Percentiles rank a stretch among this genome's conserved stretches.
phyloP scores from a whole-genome alignment of 2,797 vertebrate genomes.

The Sitta carolinensis region DNA sequence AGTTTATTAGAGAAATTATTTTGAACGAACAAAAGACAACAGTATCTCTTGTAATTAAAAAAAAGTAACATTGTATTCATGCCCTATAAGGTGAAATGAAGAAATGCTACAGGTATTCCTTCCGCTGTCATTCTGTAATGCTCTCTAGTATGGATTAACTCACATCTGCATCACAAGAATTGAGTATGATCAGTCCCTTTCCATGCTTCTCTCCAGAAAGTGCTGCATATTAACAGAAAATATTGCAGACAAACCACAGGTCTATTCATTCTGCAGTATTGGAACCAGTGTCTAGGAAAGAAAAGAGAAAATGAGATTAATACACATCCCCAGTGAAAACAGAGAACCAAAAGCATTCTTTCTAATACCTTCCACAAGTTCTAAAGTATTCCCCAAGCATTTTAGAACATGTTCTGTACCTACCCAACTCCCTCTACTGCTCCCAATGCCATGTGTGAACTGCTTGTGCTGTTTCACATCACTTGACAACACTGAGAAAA shows the following conservation, averaged over 20 bases:
- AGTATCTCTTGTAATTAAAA: slow-evolving; percentile 42
- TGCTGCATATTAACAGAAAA: slow-evolving; percentile 65
- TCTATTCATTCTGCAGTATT: slow-evolving; percentile 82
- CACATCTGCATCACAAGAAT: slow-evolving; percentile 76
- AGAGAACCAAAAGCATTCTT: background rate
- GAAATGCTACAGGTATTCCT: slow-evolving; percentile 64
- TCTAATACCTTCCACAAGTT: background rate
- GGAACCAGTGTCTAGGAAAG: slow-evolving; percentile 85
- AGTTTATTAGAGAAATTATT: slow-evolving; percentile 87
- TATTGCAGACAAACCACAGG: slow-evolving; percentile 28
- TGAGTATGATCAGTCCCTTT: slow-evolving; percentile 84
- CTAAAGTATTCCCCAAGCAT: background rate
- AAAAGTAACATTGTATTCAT: slow-evolving; percentile 65
- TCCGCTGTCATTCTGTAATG: background rate
- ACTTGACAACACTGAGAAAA: background rate
- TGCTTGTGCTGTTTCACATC: background rate
- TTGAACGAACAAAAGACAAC: slow-evolving; percentile 69
- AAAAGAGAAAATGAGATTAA: slow-evolving; percentile 35
- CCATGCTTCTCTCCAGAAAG: slow-evolving; percentile 71
- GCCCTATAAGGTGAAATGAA: slow-evolving; percentile 62
- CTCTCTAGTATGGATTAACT: slow-evolving; percentile 41
- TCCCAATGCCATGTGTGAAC: background rate
- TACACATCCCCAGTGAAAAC: background rate
- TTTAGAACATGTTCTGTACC: background rate
- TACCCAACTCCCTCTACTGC: background rate